Conservation (phyloP, 2,888 invertebrate species). For the Leucoma salicis region DNA sequence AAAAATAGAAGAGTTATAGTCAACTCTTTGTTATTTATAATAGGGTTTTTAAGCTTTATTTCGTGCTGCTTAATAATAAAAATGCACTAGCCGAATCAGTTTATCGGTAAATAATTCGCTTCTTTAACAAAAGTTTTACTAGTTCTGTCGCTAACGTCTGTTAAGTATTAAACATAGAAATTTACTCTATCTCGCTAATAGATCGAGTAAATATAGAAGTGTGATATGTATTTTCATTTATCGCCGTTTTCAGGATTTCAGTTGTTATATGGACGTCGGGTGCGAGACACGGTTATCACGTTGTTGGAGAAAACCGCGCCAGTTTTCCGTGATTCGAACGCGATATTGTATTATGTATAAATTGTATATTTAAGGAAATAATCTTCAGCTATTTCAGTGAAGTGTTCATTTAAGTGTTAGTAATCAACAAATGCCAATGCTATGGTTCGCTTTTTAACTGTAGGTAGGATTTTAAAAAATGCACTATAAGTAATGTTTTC, state of each 20-base stretch:
- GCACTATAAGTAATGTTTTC: too few species aligned
- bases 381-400: not conserved
- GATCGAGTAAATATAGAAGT: slow-evolving; percentile 12
- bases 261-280: slow-evolving; percentile 42
- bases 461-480: too few species aligned
- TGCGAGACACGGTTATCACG: slow-evolving; percentile 47
- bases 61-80: too few species aligned
- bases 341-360: not conserved
- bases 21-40: too few species aligned
- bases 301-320: slow-evolving; percentile 30
- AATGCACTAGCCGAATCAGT: too few species aligned
- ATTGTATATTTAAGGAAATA: not conserved
- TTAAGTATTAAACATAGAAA: slow-evolving; percentile 6
- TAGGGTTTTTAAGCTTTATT: too few species aligned
- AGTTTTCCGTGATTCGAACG: slow-evolving; percentile 26
- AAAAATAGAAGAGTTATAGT: too few species aligned
- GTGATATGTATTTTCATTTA: slow-evolving; percentile 18
- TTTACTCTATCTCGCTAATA: slow-evolving; percentile 10
- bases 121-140: too few species aligned
- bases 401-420: not conserved
- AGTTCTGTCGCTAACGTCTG: slow-evolving; percentile 1
- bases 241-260: slow-evolving; percentile 54
- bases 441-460: not conserved
- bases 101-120: too few species aligned
- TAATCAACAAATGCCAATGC: not conserved